These are phyloP conservation scores for Hirundichthys speculiger DNA, from an alignment of 2,113 vertebrate species.

Conservation along the genomic window DNA sequence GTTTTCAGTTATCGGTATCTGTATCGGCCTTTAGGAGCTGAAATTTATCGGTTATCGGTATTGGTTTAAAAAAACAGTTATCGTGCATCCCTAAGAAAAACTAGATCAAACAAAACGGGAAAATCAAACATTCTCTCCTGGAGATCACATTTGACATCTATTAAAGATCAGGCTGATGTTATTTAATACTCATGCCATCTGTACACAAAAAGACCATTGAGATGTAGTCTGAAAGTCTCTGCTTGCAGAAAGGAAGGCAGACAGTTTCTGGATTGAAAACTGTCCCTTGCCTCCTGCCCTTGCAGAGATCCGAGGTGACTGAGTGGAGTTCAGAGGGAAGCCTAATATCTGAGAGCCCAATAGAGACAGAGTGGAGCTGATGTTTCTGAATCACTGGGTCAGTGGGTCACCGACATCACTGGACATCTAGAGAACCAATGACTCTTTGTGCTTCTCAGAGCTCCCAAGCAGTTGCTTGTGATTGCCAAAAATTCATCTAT, in stretches of 20 bases:
- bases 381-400: conserved; percentile 76
- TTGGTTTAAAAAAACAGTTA: too few species aligned
- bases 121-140: conserved; percentile 12
- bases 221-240: conserved; percentile 5
- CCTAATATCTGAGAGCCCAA: conserved; percentile 54
- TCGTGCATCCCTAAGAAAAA: too few species aligned
- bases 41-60: too few species aligned
- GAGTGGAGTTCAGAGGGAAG: conserved; percentile 57
- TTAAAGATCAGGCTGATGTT: background rate
- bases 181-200: background rate
- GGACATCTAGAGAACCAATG: conserved; percentile 60
- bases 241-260: conserved; percentile 5
- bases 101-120: conserved; percentile 25
- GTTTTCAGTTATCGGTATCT: too few species aligned
- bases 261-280: conserved; percentile 44
- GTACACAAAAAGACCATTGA: background rate
- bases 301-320: conserved; percentile 55
- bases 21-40: too few species aligned
- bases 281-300: conserved; percentile 55
- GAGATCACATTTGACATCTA: background rate
- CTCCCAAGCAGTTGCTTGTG: conserved; percentile 44
- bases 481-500: conserved; percentile 50
- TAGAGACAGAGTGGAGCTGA: conserved; percentile 59
- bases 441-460: conserved; percentile 42
- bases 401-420: conserved; percentile 73